Conservation (phyloP, 2,113 vertebrate genomes). For the Pollimyrus isidori region DNA sequence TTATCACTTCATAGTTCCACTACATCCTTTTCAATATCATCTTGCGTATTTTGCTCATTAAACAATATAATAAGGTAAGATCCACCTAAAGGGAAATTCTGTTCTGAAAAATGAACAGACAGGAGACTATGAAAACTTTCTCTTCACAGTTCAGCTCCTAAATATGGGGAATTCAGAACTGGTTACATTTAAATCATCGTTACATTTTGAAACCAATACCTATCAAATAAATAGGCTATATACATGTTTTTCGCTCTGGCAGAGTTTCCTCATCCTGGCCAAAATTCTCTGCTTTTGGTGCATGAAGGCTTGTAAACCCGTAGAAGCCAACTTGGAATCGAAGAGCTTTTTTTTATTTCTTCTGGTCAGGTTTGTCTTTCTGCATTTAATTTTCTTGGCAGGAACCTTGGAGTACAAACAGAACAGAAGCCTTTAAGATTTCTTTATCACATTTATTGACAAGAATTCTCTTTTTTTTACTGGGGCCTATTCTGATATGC, state of each 20-base stretch:
- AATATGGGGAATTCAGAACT: neutral
- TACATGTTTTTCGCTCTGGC: neutral
- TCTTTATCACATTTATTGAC: neutral
- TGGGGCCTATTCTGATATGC: neutral
- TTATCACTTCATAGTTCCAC: neutral
- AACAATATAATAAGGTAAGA: neutral
- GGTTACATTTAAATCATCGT: neutral
- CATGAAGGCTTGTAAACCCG: neutral
- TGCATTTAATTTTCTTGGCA: slow-evolving; percentile 58
- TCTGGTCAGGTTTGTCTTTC: neutral
- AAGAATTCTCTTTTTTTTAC: neutral
- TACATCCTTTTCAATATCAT: neutral
- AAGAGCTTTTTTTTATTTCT: neutral
- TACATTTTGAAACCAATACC: neutral
- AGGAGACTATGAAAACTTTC: neutral
- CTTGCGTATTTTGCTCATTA: neutral
- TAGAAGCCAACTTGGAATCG: neutral
- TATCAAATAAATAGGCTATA: slow-evolving; percentile 8
- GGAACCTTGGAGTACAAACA: slow-evolving; percentile 47
- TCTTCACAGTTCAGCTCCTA: neutral
- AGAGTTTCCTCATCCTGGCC: neutral
- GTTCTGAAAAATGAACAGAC: neutral
- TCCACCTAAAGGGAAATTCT: neutral
- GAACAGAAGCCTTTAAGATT: neutral
- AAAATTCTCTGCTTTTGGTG: neutral